phyloP scores from a whole-genome alignment of 1,140 invertebrate genomes.

The Drosophila varians region DNA sequence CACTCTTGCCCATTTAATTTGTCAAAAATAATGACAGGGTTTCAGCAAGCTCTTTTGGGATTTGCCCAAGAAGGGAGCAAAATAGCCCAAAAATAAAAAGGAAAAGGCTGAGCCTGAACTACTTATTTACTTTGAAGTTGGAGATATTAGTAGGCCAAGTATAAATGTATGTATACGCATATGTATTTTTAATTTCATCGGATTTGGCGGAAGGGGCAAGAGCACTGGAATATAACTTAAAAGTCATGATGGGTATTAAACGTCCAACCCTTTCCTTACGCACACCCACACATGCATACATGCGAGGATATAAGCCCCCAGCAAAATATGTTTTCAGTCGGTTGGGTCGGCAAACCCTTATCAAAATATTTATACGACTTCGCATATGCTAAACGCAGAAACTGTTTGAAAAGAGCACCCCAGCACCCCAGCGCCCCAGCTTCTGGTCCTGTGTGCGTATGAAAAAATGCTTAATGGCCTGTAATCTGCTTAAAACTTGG shows the following conservation, averaged over 20 bases:
- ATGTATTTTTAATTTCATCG: slow-evolving; percentile 59
- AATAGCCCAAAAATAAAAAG: neutral
- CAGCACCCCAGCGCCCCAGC: neutral
- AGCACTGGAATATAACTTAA: slow-evolving; percentile 69
- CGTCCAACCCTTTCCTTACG: slow-evolving; percentile 55
- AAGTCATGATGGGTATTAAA: slow-evolving; percentile 80
- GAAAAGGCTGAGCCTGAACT: slow-evolving; percentile 61
- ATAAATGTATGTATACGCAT: slow-evolving; percentile 11
- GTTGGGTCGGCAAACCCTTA: slow-evolving; percentile 71
- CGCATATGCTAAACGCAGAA: slow-evolving; percentile 76
- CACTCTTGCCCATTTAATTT: slow-evolving; percentile 63
- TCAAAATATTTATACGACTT: slow-evolving; percentile 82
- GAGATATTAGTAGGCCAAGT: slow-evolving; percentile 22
- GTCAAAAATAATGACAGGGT: slow-evolving; percentile 74
- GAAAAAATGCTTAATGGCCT: slow-evolving; percentile 80
- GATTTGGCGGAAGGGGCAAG: slow-evolving; percentile 1
- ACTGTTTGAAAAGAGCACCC: slow-evolving; percentile 51
- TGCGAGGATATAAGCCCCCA: slow-evolving; percentile 13
- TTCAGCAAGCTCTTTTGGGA: slow-evolving; percentile 76
- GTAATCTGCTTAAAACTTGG: slow-evolving; percentile 82
- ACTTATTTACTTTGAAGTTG: slow-evolving; percentile 52
- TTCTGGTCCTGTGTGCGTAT: slow-evolving; percentile 47
- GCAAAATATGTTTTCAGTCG: slow-evolving; percentile 65
- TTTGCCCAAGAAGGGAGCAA: slow-evolving; percentile 31
- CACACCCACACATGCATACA: slow-evolving; percentile 2